Percentiles rank a stretch among this genome's conserved stretches.
phyloP scores from a whole-genome alignment of 2,113 vertebrate genomes.

The Ictalurus punctatus region DNA sequence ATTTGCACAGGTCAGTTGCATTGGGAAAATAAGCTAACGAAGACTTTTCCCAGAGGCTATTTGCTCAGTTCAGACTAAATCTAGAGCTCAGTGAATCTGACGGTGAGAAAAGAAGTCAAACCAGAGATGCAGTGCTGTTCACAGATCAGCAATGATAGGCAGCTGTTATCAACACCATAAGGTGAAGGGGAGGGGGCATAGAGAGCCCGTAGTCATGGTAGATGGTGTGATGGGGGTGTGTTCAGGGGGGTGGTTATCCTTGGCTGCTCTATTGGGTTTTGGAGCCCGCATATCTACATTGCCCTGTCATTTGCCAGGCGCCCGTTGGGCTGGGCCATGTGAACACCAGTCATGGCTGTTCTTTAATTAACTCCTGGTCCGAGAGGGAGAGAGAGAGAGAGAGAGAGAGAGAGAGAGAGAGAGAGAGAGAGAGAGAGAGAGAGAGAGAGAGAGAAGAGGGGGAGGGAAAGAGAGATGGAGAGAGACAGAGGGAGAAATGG shows the following conservation, averaged over 20 bases:
- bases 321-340: conserved; percentile 53
- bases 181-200: conserved; percentile 28
- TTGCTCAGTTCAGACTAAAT: neutral
- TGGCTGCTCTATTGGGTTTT: conserved; percentile 46
- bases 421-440: conserved; percentile 2
- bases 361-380: conserved; percentile 56
- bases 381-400: conserved; percentile 1
- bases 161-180: conserved; percentile 35
- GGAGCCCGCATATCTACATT: conserved; percentile 44
- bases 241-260: conserved; percentile 26
- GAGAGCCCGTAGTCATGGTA: conserved; percentile 33
- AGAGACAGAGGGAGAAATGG: neutral
- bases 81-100: neutral
- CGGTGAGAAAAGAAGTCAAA: neutral
- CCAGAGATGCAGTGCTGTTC: conserved; percentile 6
- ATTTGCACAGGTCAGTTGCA: neutral
- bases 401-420: conserved; percentile 9
- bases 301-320: conserved; percentile 55
- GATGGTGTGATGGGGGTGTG: conserved; percentile 19
- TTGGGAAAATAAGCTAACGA: neutral
- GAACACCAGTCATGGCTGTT: conserved; percentile 52
- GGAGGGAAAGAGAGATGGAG: neutral
- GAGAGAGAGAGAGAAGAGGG: conserved; percentile 7
- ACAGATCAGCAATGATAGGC: conserved; percentile 23
- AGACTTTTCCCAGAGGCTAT: conserved; percentile 3